A percentile compares a stretch with the other conserved stretches of the same genome.
Evolutionary conservation across 2,888 invertebrate species (phyloP).

Genomic region (Ctenicera cuprea): DNA sequence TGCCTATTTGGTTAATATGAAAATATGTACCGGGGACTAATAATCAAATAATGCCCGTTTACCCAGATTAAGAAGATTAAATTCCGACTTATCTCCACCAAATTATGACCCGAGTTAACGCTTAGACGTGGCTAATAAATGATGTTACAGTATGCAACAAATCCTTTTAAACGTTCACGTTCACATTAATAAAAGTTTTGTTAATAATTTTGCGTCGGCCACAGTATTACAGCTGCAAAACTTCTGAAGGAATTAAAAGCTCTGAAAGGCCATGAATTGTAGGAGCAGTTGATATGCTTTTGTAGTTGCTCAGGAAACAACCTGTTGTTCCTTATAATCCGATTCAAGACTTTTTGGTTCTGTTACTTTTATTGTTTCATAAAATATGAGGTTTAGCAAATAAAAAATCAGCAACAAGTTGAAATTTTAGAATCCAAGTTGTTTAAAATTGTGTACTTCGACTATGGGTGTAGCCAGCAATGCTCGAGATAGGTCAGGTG

Average conservation of each 20-base stretch:
- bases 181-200: background rate
- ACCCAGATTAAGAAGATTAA: slow-evolving; percentile 26
- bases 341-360: slow-evolving; percentile 11
- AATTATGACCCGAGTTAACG: background rate
- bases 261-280: background rate
- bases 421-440: too few species aligned
- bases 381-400: too few species aligned
- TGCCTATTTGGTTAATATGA: slow-evolving; percentile 25
- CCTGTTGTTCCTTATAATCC: slow-evolving; percentile 3
- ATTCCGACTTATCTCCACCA: background rate
- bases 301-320: background rate
- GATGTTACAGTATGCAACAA: background rate
- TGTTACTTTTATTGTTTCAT: background rate
- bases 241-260: background rate
- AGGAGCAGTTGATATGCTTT: slow-evolving; percentile 12
- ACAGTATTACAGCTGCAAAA: background rate
- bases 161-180: background rate
- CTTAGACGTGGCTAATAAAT: background rate
- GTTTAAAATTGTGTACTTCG: too few species aligned
- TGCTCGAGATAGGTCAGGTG: too few species aligned
- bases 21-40: slow-evolving; percentile 12
- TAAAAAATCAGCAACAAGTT: too few species aligned
- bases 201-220: background rate
- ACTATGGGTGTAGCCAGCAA: too few species aligned
- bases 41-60: slow-evolving; percentile 25